Evolutionary conservation across 2,888 invertebrate species (phyloP).

Genomic region (Acronicta alni): DNA sequence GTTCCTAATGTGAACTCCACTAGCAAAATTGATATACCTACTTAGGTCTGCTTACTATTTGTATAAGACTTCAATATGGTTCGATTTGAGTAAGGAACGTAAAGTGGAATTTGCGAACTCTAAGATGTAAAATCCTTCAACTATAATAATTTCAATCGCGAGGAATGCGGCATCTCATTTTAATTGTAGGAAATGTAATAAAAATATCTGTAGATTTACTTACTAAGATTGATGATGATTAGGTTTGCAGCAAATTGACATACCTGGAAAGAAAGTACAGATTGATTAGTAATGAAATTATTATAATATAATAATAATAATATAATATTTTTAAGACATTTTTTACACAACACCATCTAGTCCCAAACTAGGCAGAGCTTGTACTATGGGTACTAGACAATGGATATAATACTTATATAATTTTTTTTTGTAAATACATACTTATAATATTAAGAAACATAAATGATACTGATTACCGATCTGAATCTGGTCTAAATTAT

Average conservation of each 20-base stretch:
- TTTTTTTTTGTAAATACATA: too few species aligned
- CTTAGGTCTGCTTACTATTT: constrained; percentile 26
- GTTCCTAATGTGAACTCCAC: constrained; percentile 14
- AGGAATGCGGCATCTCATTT: constrained; percentile 12
- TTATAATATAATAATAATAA: too few species aligned
- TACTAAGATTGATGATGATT: neutral
- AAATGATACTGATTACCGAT: too few species aligned
- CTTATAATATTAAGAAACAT: too few species aligned
- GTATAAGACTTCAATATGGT: constrained; percentile 23
- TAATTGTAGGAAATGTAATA: constrained; percentile 7
- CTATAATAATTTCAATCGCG: constrained; percentile 18
- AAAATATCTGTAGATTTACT: constrained; percentile 17
- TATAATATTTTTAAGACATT: too few species aligned
- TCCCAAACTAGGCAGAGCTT: too few species aligned
- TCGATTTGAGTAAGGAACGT: constrained; percentile 17
- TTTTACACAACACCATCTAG: too few species aligned
- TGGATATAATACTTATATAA: too few species aligned
- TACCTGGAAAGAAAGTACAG: constrained; percentile 46
- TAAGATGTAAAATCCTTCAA: constrained; percentile 26
- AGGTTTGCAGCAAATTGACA: constrained; percentile 7
- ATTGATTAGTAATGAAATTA: constrained; percentile 3
- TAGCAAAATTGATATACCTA: constrained; percentile 29
- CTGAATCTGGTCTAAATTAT: too few species aligned
- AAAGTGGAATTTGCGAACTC: constrained; percentile 23
- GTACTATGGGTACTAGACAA: too few species aligned